Evolutionary conservation across 2,797 vertebrate species (phyloP).

Genomic region (Phyllotis vaccarum): DNA sequence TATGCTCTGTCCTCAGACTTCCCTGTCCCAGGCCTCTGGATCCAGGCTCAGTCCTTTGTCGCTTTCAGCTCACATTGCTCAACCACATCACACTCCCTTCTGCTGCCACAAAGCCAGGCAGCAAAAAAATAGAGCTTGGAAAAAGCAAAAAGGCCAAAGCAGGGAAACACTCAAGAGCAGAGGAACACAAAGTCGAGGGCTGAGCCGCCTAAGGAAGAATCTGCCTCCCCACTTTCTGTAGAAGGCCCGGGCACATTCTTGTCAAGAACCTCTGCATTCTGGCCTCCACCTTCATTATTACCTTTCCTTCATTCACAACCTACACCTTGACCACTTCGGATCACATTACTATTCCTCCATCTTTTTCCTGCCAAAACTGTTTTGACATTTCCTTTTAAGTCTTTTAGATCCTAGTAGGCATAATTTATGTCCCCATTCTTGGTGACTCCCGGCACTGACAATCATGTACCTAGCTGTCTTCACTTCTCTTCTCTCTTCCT

Average conservation of each 20-base stretch:
- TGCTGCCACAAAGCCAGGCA: not conserved
- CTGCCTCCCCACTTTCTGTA: not conserved
- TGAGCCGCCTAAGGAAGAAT: not conserved
- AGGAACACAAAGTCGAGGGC: not conserved
- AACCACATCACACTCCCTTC: not conserved
- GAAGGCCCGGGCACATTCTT: not conserved
- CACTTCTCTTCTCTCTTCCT: not conserved
- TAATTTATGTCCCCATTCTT: slow-evolving; percentile 25
- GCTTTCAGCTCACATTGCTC: not conserved
- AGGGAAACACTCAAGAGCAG: not conserved
- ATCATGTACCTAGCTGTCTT: not conserved
- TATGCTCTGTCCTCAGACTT: not conserved
- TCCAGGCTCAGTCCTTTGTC: not conserved
- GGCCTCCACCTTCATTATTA: not conserved
- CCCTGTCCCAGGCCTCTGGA: not conserved
- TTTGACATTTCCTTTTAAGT: not conserved
- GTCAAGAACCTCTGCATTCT: not conserved
- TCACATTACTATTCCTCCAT: not conserved
- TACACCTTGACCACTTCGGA: not conserved
- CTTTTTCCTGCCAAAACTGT: not conserved
- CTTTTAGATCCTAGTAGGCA: not conserved
- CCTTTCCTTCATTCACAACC: not conserved
- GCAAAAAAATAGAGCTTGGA: not conserved
- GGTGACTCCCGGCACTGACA: not conserved
- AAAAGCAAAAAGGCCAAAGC: not conserved